phyloP scores from a whole-genome alignment of 2,797 vertebrate genomes.

The Holocentrus rufus region DNA sequence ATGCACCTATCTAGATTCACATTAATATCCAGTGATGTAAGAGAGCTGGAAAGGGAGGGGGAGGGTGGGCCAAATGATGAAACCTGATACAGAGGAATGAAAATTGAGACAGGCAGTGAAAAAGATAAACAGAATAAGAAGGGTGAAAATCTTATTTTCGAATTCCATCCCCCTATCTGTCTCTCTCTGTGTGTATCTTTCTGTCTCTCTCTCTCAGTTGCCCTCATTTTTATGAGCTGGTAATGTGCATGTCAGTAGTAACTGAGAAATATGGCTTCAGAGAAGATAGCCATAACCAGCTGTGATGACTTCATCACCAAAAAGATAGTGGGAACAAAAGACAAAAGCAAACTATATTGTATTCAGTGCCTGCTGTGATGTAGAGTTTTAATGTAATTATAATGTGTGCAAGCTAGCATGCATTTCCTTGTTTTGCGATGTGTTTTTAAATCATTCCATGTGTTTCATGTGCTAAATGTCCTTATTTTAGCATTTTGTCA shows the following conservation, averaged over 20 bases:
- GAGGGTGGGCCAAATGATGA: not conserved
- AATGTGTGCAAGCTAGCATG: conserved; percentile 33
- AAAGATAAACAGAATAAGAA: conserved; percentile 15
- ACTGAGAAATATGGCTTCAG: conserved; percentile 14
- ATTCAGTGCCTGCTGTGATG: conserved; percentile 15
- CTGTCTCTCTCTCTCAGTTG: conserved; percentile 27
- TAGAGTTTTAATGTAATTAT: not conserved
- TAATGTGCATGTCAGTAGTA: conserved; percentile 28
- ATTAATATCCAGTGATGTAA: conserved; percentile 41
- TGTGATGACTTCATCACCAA: conserved; percentile 25
- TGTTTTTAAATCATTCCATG: not conserved
- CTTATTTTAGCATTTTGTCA: conserved; percentile 10
- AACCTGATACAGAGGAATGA: conserved; percentile 12
- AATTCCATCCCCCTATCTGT: conserved; percentile 6
- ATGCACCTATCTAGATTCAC: conserved; percentile 24
- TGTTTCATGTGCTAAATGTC: not conserved
- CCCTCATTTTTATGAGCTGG: conserved; percentile 31
- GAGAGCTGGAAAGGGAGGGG: not conserved
- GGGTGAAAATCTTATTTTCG: conserved; percentile 11
- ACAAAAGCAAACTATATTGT: conserved; percentile 20
- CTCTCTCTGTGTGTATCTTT: conserved; percentile 27
- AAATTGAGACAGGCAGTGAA: conserved; percentile 11
- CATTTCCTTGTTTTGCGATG: conserved; percentile 18
- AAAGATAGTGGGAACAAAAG: conserved; percentile 33
- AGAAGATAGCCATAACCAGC: not conserved